Evolutionary conservation across 2,113 vertebrate genomes (phyloP).

Genomic region (Alligator mississippiensis): DNA sequence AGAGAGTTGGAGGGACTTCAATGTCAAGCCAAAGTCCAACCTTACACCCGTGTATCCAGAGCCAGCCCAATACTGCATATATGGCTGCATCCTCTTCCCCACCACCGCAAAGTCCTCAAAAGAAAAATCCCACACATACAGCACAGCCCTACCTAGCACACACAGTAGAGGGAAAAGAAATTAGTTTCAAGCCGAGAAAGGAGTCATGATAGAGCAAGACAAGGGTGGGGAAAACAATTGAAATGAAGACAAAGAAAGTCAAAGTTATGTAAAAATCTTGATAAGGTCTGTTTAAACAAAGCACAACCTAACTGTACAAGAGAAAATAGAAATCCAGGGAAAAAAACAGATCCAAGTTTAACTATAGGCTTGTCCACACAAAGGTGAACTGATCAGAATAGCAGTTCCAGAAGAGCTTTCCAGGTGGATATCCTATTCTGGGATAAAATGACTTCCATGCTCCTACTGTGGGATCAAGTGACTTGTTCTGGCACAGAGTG

Average conservation of each 20-base stretch:
- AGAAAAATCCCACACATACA: accelerated
- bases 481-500: background rate
- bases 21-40: background rate
- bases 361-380: background rate
- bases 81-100: background rate
- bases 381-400: background rate
- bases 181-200: accelerated
- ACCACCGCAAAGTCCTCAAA: accelerated
- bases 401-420: background rate
- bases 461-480: background rate
- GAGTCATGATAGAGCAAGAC: accelerated
- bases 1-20: background rate
- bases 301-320: too few species aligned
- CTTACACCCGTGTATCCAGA: background rate
- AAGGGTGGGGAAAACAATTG: background rate
- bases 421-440: accelerated
- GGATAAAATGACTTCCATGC: accelerated
- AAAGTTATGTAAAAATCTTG: background rate
- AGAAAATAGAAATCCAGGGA: background rate
- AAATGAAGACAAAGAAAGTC: background rate
- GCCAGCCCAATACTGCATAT: accelerated
- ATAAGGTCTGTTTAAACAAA: background rate
- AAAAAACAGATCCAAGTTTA: background rate
- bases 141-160: background rate
- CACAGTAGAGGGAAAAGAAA: background rate